phyloP scores from a whole-genome alignment of 2,797 vertebrate genomes.

The Discoglossus pictus region DNA sequence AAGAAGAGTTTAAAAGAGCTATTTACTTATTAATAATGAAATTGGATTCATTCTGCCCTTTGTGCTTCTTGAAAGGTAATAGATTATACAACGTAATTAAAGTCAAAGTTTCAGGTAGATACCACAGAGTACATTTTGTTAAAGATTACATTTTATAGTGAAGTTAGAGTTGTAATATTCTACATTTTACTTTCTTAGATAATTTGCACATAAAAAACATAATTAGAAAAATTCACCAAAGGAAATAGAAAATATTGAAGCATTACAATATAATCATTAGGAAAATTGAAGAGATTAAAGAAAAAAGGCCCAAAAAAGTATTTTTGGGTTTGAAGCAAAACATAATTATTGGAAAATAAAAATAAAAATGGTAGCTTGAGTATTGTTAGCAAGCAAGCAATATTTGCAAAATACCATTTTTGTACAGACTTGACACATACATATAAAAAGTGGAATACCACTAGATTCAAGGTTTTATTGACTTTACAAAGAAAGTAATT shows the following conservation, averaged over 20 bases:
- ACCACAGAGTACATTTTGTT: conserved; percentile 35
- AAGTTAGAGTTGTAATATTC: conserved; percentile 25
- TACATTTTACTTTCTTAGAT: conserved; percentile 32
- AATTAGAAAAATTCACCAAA: conserved; percentile 7
- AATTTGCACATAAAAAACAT: conserved; percentile 23
- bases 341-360: too few species aligned
- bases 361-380: too few species aligned
- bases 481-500: too few species aligned
- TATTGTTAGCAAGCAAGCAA: too few species aligned
- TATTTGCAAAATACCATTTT: too few species aligned
- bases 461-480: too few species aligned
- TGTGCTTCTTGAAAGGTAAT: conserved; percentile 49
- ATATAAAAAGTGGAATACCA: too few species aligned
- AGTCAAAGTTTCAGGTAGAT: conserved; percentile 39
- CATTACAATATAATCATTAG: conserved; percentile 26
- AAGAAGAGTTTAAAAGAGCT: conserved; percentile 43
- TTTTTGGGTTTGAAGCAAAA: too few species aligned
- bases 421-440: too few species aligned
- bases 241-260: conserved; percentile 31
- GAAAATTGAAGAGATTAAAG: conserved; percentile 32
- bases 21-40: conserved; percentile 49
- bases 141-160: conserved; percentile 31
- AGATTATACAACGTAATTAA: conserved; percentile 48
- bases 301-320: too few species aligned
- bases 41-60: conserved; percentile 44